phyloP scores from a whole-genome alignment of 2,888 invertebrate genomes.

The Drosophila differens region DNA sequence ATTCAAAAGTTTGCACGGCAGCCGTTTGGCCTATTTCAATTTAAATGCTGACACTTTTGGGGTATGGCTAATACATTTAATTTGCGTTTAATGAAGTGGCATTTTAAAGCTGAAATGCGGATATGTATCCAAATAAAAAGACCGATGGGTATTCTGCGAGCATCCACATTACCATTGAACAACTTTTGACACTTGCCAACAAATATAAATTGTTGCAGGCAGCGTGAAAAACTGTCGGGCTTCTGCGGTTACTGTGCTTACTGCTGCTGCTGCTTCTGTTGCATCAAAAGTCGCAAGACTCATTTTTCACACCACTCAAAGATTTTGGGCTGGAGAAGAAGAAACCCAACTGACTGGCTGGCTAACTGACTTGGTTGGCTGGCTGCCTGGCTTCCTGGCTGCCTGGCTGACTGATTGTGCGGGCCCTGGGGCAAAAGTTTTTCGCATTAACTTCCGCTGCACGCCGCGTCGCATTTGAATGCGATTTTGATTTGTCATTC shows the following conservation, averaged over 20 bases:
- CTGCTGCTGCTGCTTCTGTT: conserved; percentile 39
- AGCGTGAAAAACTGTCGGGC: conserved; percentile 72
- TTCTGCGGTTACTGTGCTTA: conserved; percentile 54
- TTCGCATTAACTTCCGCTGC: conserved; percentile 80
- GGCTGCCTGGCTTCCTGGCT: conserved; percentile 55
- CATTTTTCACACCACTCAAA: conserved; percentile 72
- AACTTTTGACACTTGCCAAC: conserved; percentile 74
- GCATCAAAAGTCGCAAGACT: conserved; percentile 70
- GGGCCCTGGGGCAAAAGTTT: conserved; percentile 68
- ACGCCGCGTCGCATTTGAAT: conserved; percentile 81
- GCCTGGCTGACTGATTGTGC: conserved; percentile 75
- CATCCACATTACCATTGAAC: conserved; percentile 19
- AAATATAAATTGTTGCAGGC: conserved; percentile 76
- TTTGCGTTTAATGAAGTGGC: conserved; percentile 66
- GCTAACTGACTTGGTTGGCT: neutral
- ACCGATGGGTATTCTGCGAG: neutral
- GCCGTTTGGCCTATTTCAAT: conserved; percentile 59
- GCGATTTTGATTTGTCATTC: conserved; percentile 82
- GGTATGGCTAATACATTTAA: conserved; percentile 44
- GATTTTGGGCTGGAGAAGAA: conserved; percentile 13
- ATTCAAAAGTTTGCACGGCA: conserved; percentile 72
- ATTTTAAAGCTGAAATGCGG: conserved; percentile 36
- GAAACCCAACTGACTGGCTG: neutral
- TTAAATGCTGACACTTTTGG: conserved; percentile 46
- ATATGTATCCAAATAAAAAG: neutral